Conservation (phyloP, 2,888 invertebrate species). For the Caenorhabditis auriculariae region DNA sequence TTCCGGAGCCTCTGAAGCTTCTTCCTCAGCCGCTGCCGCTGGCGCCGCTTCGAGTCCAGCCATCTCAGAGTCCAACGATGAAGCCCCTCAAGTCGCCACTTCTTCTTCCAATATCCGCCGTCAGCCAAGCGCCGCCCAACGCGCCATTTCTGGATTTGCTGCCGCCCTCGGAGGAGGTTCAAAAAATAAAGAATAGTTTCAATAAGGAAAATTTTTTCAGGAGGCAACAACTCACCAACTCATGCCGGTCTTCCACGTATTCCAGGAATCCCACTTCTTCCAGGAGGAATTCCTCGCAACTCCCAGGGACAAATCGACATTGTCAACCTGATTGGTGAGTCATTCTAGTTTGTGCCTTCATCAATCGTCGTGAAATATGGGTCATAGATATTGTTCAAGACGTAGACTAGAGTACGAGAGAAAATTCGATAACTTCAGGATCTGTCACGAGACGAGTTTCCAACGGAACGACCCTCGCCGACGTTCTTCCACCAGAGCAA, state of each 20-base stretch:
- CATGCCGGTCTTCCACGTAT: constrained; percentile 62
- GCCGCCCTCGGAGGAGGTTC: constrained; percentile 70
- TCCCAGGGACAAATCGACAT: constrained; percentile 63
- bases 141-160: constrained; percentile 73
- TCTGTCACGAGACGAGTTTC: constrained; percentile 62
- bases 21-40: constrained; percentile 22
- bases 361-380: no score
- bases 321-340: constrained; percentile 59
- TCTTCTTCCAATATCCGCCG: constrained; percentile 50
- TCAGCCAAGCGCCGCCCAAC: constrained; percentile 58
- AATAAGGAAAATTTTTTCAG: constrained; percentile 62
- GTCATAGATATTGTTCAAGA: background rate
- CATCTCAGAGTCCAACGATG: constrained; percentile 24
- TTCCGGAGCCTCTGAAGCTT: constrained; percentile 12
- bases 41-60: constrained; percentile 28
- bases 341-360: no score
- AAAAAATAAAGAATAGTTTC: background rate
- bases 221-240: constrained; percentile 70
- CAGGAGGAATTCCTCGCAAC: constrained; percentile 62
- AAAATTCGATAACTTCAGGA: no score
- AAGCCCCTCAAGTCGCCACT: constrained; percentile 26
- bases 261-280: constrained; percentile 62
- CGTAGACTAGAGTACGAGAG: background rate
- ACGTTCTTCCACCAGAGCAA: constrained; percentile 62
- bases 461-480: constrained; percentile 63